phyloP scores from a whole-genome alignment of 2,113 vertebrate species.

The Myotis lucifugus region DNA sequence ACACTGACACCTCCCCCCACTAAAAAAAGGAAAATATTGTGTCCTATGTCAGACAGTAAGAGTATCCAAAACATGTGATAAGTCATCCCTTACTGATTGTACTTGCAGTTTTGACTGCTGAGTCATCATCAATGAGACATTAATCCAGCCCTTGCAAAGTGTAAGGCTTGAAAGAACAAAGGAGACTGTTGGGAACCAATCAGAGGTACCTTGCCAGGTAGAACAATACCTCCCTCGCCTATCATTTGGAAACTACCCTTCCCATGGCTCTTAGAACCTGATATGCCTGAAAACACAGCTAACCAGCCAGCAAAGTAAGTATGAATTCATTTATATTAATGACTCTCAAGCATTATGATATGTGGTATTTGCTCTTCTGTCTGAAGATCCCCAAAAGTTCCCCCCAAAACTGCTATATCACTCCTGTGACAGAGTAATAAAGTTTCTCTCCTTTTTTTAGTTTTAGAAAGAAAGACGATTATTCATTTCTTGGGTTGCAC shows the following conservation, averaged over 20 bases:
- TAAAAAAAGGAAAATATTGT: neutral
- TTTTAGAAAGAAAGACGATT: neutral
- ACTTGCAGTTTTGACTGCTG: neutral
- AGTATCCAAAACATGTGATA: neutral
- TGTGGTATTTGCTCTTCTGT: neutral
- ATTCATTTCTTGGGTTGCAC: neutral
- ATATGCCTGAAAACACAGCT: neutral
- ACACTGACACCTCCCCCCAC: neutral
- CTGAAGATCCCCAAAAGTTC: neutral
- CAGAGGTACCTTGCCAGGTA: neutral
- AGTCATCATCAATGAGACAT: neutral
- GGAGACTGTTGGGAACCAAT: neutral
- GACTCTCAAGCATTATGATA: neutral
- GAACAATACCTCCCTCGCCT: neutral
- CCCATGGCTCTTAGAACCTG: neutral
- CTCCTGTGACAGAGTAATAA: neutral
- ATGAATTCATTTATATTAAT: neutral
- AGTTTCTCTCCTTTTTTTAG: neutral
- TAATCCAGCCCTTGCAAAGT: neutral
- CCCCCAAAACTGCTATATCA: neutral
- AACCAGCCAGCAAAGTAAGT: neutral
- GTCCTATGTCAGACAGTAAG: neutral
- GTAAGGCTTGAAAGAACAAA: conserved; percentile 13
- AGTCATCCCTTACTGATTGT: neutral
- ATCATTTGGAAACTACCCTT: neutral